Conservation (phyloP, 2,113 vertebrate genomes). For the Galeopterus variegatus region DNA sequence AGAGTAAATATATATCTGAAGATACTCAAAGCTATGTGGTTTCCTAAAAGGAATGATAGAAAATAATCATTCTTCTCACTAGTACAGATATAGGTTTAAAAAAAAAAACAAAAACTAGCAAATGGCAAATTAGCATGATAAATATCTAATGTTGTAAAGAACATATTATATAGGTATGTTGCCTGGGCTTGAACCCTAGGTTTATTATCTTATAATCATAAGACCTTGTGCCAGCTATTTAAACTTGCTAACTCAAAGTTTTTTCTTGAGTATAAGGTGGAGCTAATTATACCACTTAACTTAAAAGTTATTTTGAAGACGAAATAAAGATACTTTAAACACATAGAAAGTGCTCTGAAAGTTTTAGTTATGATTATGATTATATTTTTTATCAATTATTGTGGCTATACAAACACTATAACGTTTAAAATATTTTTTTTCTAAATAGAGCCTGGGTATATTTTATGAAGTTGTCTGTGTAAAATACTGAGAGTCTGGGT, state of each 20-base stretch:
- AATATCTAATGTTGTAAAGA: background rate
- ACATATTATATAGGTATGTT: background rate
- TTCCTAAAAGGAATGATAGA: background rate
- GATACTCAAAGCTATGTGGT: background rate
- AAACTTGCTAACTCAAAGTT: background rate
- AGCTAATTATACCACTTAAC: conserved; percentile 3
- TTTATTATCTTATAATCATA: background rate
- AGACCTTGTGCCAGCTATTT: background rate
- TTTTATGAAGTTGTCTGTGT: background rate
- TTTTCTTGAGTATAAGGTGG: background rate
- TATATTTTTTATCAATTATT: conserved; percentile 44
- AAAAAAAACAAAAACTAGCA: background rate
- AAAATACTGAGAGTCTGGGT: background rate
- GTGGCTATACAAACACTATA: background rate
- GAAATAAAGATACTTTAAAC: conserved; percentile 9
- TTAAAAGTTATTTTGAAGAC: conserved; percentile 52
- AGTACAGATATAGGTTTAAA: background rate
- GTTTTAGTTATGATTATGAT: background rate
- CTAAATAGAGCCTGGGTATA: background rate
- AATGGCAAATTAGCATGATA: background rate
- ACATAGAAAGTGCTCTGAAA: background rate
- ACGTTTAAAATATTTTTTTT: conserved; percentile 60
- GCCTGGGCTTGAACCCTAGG: background rate
- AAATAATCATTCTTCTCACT: background rate
- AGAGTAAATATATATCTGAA: background rate